Conservation (phyloP, 2,113 vertebrate species). For the Illadopsis cleaveri region DNA sequence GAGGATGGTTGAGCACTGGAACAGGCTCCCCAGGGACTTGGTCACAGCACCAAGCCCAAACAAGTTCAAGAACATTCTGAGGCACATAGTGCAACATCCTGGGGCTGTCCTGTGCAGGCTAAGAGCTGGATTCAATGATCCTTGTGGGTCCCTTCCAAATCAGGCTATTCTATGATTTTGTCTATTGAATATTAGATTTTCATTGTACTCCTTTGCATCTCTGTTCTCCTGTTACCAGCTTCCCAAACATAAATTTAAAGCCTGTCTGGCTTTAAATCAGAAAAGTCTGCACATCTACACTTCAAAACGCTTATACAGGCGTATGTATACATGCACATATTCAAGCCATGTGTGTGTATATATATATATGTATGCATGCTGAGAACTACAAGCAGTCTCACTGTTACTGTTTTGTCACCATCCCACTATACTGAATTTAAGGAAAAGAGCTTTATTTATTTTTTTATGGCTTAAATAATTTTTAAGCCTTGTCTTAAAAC, state of each 20-base stretch:
- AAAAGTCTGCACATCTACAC: neutral
- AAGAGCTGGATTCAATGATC: neutral
- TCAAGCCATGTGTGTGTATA: neutral
- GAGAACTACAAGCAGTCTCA: neutral
- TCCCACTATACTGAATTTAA: neutral
- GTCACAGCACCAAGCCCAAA: fast-evolving
- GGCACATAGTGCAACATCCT: neutral
- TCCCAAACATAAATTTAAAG: neutral
- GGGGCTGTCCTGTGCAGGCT: neutral
- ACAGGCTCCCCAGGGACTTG: neutral
- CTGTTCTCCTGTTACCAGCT: neutral
- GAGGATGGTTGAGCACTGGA: neutral
- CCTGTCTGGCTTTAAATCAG: neutral
- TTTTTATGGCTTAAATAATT: neutral
- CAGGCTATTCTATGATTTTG: neutral
- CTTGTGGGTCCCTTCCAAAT: neutral
- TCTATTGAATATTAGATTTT: neutral
- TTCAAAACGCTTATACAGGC: neutral
- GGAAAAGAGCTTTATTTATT: neutral
- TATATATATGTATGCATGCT: too few species aligned
- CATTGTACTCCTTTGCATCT: neutral
- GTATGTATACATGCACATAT: too few species aligned
- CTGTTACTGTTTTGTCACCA: neutral
- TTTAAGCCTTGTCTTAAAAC: neutral
- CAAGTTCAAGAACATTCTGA: neutral